These are phyloP conservation scores for Timema podura DNA, from an alignment of 2,888 invertebrate genomes.

Conservation along the genomic window DNA sequence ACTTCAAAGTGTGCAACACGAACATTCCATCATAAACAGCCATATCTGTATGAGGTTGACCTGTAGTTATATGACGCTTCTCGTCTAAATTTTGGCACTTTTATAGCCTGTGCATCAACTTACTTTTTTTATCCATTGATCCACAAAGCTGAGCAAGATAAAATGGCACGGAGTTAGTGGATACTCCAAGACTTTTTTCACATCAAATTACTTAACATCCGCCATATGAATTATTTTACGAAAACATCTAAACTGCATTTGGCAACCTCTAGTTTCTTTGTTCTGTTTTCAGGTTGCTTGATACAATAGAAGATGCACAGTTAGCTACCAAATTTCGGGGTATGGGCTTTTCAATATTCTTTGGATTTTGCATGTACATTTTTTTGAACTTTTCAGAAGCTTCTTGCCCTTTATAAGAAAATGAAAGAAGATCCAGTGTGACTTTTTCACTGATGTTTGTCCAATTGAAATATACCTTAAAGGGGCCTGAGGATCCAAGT, in stretches of 20 bases:
- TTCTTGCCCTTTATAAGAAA: slow-evolving; percentile 5
- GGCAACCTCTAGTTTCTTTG: not conserved
- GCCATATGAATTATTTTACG: not conserved
- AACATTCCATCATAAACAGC: slow-evolving; percentile 10
- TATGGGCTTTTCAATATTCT: slow-evolving; percentile 5
- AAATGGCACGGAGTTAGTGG: not conserved
- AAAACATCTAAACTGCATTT: slow-evolving; percentile 2
- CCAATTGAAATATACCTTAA: not conserved
- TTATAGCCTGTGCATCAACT: slow-evolving; percentile 12
- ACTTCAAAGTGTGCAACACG: too few species aligned
- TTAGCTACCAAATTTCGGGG: slow-evolving; percentile 5
- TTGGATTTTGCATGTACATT: not conserved
- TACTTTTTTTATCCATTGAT: slow-evolving; percentile 4
- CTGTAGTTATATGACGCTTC: not conserved
- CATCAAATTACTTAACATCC: not conserved
- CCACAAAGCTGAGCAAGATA: slow-evolving; percentile 11
- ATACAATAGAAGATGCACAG: not conserved
- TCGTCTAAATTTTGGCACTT: slow-evolving; percentile 5
- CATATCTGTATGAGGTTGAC: not conserved
- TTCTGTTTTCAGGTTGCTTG: not conserved
- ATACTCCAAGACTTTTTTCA: slow-evolving; percentile 1
- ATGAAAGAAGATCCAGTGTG: not conserved
- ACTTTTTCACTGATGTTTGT: not conserved
- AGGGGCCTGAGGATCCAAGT: slow-evolving; percentile 3
- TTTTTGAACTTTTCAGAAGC: slow-evolving; percentile 7